Evolutionary conservation across 1,140 invertebrate genomes (phyloP).

Genomic region (Eulimnadia texana): DNA sequence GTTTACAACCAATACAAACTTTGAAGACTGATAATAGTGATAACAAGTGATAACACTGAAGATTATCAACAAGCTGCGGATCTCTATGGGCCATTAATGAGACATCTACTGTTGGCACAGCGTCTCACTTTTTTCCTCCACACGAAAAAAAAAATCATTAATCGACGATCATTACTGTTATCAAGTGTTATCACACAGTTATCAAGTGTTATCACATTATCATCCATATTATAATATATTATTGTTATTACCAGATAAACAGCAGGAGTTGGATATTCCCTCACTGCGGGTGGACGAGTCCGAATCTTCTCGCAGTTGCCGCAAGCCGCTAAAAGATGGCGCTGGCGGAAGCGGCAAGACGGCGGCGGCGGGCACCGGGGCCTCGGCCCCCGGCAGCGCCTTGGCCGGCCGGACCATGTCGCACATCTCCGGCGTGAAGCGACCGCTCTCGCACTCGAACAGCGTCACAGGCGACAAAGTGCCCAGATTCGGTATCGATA

Average conservation of each 20-base stretch:
- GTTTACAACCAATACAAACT: too few relatives aligned
- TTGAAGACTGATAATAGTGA: too few relatives aligned
- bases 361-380: constrained; percentile 20
- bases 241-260: constrained; percentile 57
- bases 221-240: too few relatives aligned
- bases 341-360: constrained; percentile 18
- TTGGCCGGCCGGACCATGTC: constrained; percentile 52
- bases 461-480: constrained; percentile 79
- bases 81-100: too few relatives aligned
- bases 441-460: constrained; percentile 71
- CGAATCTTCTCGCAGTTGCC: constrained; percentile 35
- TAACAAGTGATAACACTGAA: too few relatives aligned
- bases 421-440: constrained; percentile 79
- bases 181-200: too few relatives aligned
- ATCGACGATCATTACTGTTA: too few relatives aligned
- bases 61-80: too few relatives aligned
- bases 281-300: constrained; percentile 42
- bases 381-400: constrained; percentile 1
- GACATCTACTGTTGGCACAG: too few relatives aligned
- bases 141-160: too few relatives aligned
- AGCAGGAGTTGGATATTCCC: constrained; percentile 87
- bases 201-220: too few relatives aligned
- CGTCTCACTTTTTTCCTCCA: too few relatives aligned
- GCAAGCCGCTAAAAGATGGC: constrained; percentile 16
- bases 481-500: constrained; percentile 83